These are phyloP conservation scores for Crotophaga sulcirostris DNA, from an alignment of 2,113 vertebrate genomes.

Conservation along the genomic window DNA sequence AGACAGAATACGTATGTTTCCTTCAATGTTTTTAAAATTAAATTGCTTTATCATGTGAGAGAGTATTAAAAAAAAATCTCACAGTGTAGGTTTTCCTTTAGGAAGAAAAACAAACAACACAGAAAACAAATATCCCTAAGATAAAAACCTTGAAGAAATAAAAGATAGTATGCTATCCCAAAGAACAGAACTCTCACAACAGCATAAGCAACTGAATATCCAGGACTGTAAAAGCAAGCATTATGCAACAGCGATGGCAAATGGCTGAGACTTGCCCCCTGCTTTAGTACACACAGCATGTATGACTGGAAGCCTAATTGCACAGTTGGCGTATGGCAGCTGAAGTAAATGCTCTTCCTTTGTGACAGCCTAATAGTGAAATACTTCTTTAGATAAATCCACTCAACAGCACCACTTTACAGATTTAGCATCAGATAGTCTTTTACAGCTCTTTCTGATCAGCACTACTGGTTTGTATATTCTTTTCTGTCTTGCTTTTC, in stretches of 20 bases:
- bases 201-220: not conserved
- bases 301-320: constrained; percentile 22
- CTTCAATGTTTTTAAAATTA: not conserved
- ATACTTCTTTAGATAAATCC: constrained; percentile 26
- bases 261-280: not conserved
- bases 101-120: not conserved
- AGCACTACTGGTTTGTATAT: constrained; percentile 3
- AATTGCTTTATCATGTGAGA: not conserved
- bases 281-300: not conserved
- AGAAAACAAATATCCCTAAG: not conserved
- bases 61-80: not conserved
- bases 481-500: not conserved
- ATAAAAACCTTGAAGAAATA: not conserved
- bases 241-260: not conserved
- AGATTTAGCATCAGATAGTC: constrained; percentile 21
- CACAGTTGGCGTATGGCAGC: constrained; percentile 18
- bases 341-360: constrained; percentile 13
- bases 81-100: not conserved
- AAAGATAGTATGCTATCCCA: not conserved
- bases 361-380: constrained; percentile 25
- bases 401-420: not conserved
- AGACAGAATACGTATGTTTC: not conserved
- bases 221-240: not conserved
- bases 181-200: not conserved
- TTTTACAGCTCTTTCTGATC: constrained; percentile 26